Evolutionary conservation across 1,140 invertebrate genomes (phyloP).

Genomic region (Parapsyche elsis): DNA sequence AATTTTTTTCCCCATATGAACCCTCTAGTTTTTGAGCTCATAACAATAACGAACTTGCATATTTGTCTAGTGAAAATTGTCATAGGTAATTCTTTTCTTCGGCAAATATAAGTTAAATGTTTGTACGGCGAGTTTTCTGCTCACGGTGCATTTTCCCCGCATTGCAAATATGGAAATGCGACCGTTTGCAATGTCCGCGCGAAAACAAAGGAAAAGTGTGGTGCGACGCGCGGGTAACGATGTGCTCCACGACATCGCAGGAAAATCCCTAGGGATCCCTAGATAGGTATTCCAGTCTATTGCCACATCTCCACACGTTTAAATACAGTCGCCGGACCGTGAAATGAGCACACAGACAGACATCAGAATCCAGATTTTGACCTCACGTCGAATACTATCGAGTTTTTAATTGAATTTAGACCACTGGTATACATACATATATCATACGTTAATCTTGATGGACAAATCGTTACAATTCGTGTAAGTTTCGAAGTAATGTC

Average conservation of each 20-base stretch:
- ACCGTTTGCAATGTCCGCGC: conserved; percentile 46
- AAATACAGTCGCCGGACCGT: conserved; percentile 35
- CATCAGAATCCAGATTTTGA: background rate
- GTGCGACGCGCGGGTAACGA: conserved; percentile 45
- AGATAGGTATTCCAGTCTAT: conserved; percentile 19
- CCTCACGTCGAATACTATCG: background rate
- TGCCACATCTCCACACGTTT: conserved; percentile 42
- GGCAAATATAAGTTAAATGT: background rate
- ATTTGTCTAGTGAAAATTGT: background rate
- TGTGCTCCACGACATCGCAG: conserved; percentile 35
- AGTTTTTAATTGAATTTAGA: too few species aligned
- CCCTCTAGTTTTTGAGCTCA: too few species aligned
- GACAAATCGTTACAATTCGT: too few species aligned
- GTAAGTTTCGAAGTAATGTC: too few species aligned
- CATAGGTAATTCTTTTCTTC: background rate
- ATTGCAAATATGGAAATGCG: conserved; percentile 46
- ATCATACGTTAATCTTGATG: too few species aligned
- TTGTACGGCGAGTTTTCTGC: background rate
- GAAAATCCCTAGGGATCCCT: conserved; percentile 8
- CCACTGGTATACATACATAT: too few species aligned
- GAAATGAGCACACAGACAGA: conserved; percentile 18
- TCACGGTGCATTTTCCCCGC: conserved; percentile 11
- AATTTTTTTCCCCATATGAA: too few species aligned
- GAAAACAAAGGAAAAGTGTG: conserved; percentile 49
- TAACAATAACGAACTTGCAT: too few species aligned